Evolutionary conservation across 2,888 invertebrate species (phyloP).

Genomic region (Muscina levida): DNA sequence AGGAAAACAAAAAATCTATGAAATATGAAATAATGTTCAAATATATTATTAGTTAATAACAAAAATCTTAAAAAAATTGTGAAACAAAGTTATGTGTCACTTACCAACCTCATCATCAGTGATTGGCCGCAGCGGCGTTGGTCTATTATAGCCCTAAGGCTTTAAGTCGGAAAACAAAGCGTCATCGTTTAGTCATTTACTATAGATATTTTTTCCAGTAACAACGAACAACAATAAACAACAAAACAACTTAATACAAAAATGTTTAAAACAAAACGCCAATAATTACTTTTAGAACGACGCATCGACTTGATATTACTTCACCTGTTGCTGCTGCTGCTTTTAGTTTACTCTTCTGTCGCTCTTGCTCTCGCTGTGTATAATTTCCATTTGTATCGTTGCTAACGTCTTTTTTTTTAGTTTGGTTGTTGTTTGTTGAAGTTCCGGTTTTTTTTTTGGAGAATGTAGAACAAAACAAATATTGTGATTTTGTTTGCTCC

Average conservation of each 20-base stretch:
- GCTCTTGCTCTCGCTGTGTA: constrained; percentile 2
- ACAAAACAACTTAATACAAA: constrained; percentile 1
- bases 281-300: constrained; percentile 30
- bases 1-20: background rate
- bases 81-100: background rate
- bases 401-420: background rate
- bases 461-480: background rate
- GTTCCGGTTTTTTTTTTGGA: background rate
- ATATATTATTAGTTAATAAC: constrained; percentile 10
- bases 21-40: constrained; percentile 1
- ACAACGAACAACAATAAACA: constrained; percentile 8
- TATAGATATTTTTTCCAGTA: constrained; percentile 16
- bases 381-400: background rate
- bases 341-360: constrained; percentile 2
- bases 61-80: background rate
- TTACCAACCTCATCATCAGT: too few relatives aligned
- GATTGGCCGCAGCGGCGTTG: too few relatives aligned
- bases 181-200: background rate
- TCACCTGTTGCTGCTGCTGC: constrained; percentile 58
- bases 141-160: too few relatives aligned
- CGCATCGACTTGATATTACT: constrained; percentile 40
- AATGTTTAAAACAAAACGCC: background rate
- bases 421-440: background rate
- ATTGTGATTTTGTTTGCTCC: constrained; percentile 37
- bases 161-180: background rate